phyloP scores from a whole-genome alignment of 2,888 invertebrate genomes.

The Ectemnius continuus region DNA sequence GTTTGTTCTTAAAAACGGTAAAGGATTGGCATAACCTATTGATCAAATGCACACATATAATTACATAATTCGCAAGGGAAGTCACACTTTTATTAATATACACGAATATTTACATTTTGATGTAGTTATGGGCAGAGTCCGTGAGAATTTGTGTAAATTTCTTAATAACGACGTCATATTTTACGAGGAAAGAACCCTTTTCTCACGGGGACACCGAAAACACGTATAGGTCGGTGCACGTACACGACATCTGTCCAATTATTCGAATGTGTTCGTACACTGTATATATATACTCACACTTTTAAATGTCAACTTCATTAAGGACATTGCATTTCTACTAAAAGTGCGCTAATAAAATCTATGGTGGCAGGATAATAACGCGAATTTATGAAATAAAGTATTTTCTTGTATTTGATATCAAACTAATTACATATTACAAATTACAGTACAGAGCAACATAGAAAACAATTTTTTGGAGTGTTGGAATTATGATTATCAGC shows the following conservation, averaged over 20 bases:
- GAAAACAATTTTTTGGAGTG: not conserved
- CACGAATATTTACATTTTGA: constrained; percentile 48
- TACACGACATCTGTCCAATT: not conserved
- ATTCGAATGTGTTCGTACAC: not conserved
- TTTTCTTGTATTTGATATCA: not conserved
- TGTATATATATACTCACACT: not conserved
- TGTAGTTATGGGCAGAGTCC: constrained; percentile 29
- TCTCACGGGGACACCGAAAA: not conserved
- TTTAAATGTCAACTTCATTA: not conserved
- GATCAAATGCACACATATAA: constrained; percentile 22
- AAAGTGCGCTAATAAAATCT: not conserved
- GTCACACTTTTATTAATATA: not conserved
- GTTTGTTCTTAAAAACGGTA: constrained; percentile 34
- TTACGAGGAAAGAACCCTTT: not conserved
- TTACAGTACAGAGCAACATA: not conserved
- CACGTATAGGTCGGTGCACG: constrained; percentile 12
- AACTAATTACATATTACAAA: not conserved
- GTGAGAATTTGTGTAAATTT: constrained; percentile 49
- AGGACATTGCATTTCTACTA: not conserved
- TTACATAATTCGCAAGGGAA: constrained; percentile 51
- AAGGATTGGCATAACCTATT: constrained; percentile 53
- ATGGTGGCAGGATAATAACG: not conserved
- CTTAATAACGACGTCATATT: constrained; percentile 54
- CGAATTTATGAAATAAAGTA: not conserved
- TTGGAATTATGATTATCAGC: constrained; percentile 23